Base-by-base conservation (phyloP, 2,797 vertebrate genomes). In the Chelmon rostratus region DNA sequence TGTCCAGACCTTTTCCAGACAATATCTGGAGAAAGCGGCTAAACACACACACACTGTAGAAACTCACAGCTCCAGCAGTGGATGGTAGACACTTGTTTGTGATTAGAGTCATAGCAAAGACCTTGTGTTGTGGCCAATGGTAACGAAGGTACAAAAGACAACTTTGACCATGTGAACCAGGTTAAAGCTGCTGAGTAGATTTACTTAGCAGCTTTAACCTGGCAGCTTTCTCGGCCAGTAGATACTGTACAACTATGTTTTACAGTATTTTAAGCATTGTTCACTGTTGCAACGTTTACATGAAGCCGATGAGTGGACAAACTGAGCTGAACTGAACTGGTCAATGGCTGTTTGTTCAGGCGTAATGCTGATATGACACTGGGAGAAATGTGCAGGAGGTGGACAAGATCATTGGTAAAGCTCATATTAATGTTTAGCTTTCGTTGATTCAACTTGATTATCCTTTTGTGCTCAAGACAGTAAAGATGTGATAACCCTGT, bases 61-160 rank as follows among this genome's bases (percentile, higher is more conserved):
- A 10, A 61, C 69, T 28, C 33, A 5, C 13, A 50, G 31, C 63
- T 67, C 58, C 38, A 50, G 59, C 74, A 72, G 74, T 82, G 71
- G 74, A 74, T 35, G 74, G 73, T 53, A 11, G 59, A 78, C 76
- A 80, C 70, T 57, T 69, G 70, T 73, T 66, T 82, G 81, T 89
- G 85, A 65, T 85, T 86, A 53, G 23, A 84, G 82, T 89, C 68
- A 89, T 65, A 87, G 89, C 82, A 91, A 58, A 87, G 76, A 63
- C 28, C 33, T 71, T 40, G 47, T 79, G 71, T 86, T 79, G 49
- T 83, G 61, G n/a, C 76, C 35, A 35, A 64, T 18, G 47, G 53
- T 49, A 59, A 8, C 65, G 56, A 44, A 54, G 54, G 46, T n/a
- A 70, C 10, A 50, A 33, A 79, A 70, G 73, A 38, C 38, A 82